Base-by-base conservation (phyloP, 2,888 invertebrate species). In the Exocentrus adspersus region DNA sequence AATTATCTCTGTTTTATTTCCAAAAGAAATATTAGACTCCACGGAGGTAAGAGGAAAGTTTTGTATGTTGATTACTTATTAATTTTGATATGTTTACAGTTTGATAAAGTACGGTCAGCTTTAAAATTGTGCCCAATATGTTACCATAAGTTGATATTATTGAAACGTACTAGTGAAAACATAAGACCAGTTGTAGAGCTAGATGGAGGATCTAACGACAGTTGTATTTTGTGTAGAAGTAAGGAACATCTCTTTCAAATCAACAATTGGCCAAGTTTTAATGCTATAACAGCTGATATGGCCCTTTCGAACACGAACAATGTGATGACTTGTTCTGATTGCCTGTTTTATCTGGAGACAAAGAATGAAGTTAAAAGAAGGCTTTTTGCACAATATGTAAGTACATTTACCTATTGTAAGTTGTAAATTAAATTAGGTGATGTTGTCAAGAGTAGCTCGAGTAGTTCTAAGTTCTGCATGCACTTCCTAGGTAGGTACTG, bases 291-390 rank as follows among this genome's bases (percentile, higher is more conserved):
- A 12, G 54, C 21, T 4, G 43, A 54, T 16, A 6, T 54, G 12
- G 16, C 10, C 21, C 14, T 10, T 14, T 10, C 14, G 5, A 12
- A 54, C 2, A 10, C 24, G 10, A 17, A 42, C 9, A 19, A 14
- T n/a, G 28, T 12, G 10, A 17, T 54, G 2, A n/a, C 16, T 1
- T 54, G 54, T 43, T 54, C 54, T 3, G 42, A 42, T 10, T 54
- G 54, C 28, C 16, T 54, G n/a, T 54, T 54, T 42, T 54, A 42
- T 16, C n/a, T 54, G 16, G 41, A 54, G 9, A 42, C 17, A 20
- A 30, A 24, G 9, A 12, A 54, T 16, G 9, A 43, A 7, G 6
- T 54, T 14, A 54, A 54, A 41, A 21, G 24, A 14, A 54, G 43
- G 21, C 14, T 54, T 2, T 3, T 54, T 43, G 32, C 24, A 43